These are phyloP conservation scores for Channa maculata DNA, from an alignment of 2,113 vertebrate genomes.

Conservation along the genomic window DNA sequence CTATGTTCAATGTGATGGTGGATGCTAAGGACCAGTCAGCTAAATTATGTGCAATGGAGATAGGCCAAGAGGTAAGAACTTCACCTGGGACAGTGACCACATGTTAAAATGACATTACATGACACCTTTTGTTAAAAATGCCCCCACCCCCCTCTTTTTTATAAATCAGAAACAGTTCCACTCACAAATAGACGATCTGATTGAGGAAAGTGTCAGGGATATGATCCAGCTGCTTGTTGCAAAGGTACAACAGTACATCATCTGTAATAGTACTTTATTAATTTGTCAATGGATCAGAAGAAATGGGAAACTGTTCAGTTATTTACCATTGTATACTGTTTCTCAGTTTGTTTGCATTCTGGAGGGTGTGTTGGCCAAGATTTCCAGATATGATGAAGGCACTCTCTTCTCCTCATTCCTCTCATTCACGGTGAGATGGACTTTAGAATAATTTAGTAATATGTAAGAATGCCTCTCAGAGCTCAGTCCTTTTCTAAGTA, in stretches of 20 bases:
- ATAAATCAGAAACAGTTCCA: conserved; percentile 92
- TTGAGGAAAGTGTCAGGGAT: conserved; percentile 99
- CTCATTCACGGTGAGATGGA: conserved; percentile 95
- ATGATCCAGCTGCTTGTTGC: conserved; percentile 98
- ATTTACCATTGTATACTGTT: not conserved
- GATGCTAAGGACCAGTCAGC: conserved; percentile 99
- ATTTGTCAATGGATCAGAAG: not conserved
- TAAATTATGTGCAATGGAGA: conserved; percentile 99
- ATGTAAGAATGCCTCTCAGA: not conserved
- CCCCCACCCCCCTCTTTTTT: conserved; percentile 28
- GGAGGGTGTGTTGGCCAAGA: conserved; percentile 97
- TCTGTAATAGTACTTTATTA: not conserved
- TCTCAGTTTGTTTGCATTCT: conserved; percentile 95
- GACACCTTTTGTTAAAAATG: not conserved
- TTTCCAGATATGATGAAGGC: conserved; percentile 99
- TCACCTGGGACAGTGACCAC: not conserved
- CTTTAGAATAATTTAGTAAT: not conserved
- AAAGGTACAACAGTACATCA: conserved; percentile 86
- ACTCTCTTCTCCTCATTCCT: conserved; percentile 99
- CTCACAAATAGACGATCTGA: conserved; percentile 97
- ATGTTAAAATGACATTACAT: not conserved
- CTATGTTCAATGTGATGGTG: conserved; percentile 99
- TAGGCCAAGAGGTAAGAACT: conserved; percentile 95
- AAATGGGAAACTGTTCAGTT: not conserved
- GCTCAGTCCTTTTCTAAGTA: too few species aligned